Evolutionary conservation across 2,888 invertebrate species (phyloP).

Genomic region (Drosophila macrospina): DNA sequence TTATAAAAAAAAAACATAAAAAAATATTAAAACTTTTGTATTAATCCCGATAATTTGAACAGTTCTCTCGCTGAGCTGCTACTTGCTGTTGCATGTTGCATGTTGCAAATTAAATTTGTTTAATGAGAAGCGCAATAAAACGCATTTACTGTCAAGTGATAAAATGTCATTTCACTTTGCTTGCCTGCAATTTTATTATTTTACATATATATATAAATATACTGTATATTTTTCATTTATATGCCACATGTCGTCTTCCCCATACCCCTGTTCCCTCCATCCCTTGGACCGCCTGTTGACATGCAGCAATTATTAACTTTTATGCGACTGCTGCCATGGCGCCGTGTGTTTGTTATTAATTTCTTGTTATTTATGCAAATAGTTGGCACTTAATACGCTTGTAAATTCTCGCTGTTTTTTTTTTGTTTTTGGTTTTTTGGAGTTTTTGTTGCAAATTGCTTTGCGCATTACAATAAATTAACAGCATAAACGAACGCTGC

Average conservation of each 20-base stretch:
- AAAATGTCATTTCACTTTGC: constrained; percentile 72
- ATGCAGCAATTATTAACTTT: constrained; percentile 81
- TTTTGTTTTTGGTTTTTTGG: background rate
- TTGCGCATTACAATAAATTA: constrained; percentile 78
- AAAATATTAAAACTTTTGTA: background rate
- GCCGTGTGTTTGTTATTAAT: constrained; percentile 81
- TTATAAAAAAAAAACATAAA: background rate
- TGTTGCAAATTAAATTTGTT: constrained; percentile 75
- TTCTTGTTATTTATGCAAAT: constrained; percentile 82
- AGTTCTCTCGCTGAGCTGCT: constrained; percentile 15
- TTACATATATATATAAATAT: constrained; percentile 11
- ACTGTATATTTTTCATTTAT: constrained; percentile 59
- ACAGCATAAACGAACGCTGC: constrained; percentile 56
- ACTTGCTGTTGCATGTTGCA: background rate
- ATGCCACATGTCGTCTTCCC: constrained; percentile 59
- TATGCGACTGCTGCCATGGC: constrained; percentile 79
- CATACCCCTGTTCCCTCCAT: constrained; percentile 3
- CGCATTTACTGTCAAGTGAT: constrained; percentile 83
- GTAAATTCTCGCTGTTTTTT: constrained; percentile 32
- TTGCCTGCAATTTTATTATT: constrained; percentile 31
- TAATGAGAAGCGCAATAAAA: constrained; percentile 82
- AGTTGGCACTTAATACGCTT: constrained; percentile 80
- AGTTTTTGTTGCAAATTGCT: constrained; percentile 55
- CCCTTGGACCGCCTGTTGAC: constrained; percentile 63
- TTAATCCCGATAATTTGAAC: constrained; percentile 11